A percentile compares a stretch with the other conserved stretches of the same genome.
These are phyloP conservation scores for Megalurothrips usitatus DNA, from an alignment of 2,888 invertebrate genomes.

Conservation along the genomic window DNA sequence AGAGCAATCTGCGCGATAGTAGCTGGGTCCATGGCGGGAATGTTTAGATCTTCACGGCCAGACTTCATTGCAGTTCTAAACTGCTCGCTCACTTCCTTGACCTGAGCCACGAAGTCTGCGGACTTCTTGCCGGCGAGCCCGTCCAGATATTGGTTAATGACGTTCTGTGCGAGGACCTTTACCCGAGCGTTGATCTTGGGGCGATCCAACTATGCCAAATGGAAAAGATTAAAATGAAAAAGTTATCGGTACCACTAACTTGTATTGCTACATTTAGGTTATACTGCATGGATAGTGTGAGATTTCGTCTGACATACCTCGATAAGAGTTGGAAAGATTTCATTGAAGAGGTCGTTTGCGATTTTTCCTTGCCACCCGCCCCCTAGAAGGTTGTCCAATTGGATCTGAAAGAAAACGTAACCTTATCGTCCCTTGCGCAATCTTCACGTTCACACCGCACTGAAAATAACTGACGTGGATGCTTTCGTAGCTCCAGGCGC, in stretches of 20 bases:
- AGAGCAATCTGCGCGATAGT: no score
- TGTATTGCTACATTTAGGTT: no score
- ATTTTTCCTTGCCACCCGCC: background rate
- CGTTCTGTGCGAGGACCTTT: background rate
- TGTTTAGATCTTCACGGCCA: background rate
- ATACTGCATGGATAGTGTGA: no score
- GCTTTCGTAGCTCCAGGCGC: no score
- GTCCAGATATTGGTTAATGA: background rate
- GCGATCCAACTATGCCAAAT: no score
- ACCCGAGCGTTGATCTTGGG: background rate
- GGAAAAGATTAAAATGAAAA: no score
- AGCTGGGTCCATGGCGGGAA: background rate
- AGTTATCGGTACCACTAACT: no score
- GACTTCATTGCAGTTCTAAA: background rate
- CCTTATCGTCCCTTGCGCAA: no score
- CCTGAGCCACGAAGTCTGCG: background rate
- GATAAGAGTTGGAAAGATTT: background rate
- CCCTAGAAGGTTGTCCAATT: background rate
- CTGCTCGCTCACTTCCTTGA: background rate
- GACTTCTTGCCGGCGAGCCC: background rate
- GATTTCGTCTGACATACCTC: no score
- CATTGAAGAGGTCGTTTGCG: background rate
- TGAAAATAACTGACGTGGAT: no score
- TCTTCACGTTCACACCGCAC: no score
- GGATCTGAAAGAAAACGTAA: background rate